Conservation (phyloP, 2,888 invertebrate species). For the Ectemnius cavifrons region DNA sequence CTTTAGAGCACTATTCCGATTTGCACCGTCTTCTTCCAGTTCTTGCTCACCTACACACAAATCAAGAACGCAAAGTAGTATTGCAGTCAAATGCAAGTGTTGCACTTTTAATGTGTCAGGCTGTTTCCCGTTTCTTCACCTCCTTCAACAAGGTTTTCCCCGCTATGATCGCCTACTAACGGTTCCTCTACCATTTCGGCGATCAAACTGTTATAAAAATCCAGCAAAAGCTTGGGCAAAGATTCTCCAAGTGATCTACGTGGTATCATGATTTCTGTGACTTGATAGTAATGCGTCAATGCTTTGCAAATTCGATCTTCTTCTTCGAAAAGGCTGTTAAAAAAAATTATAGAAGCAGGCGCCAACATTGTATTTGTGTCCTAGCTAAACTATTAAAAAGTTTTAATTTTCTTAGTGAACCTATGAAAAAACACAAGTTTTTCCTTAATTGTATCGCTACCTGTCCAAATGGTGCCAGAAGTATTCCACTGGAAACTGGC, state of each 20-base stretch:
- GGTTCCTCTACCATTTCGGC: slow-evolving; percentile 46
- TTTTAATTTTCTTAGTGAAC: too few species aligned
- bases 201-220: slow-evolving; percentile 70
- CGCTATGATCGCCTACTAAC: background rate
- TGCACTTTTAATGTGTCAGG: background rate
- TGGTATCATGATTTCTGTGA: slow-evolving; percentile 75
- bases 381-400: too few species aligned
- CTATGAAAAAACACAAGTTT: too few species aligned
- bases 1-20: too few species aligned
- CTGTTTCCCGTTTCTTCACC: background rate
- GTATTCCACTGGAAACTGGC: slow-evolving; percentile 84
- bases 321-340: slow-evolving; percentile 68
- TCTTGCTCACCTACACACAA: too few species aligned
- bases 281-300: slow-evolving; percentile 73
- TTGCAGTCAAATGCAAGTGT: background rate
- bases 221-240: slow-evolving; percentile 63
- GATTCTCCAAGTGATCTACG: slow-evolving; percentile 69
- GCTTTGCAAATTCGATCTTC: slow-evolving; percentile 73
- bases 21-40: too few species aligned
- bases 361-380: background rate
- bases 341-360: background rate
- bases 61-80: background rate
- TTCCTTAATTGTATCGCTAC: slow-evolving; percentile 73
- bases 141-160: background rate
- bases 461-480: slow-evolving; percentile 84